phyloP scores from a whole-genome alignment of 92 coral and sea anemone species.

The Isaurus tuberculatus region DNA sequence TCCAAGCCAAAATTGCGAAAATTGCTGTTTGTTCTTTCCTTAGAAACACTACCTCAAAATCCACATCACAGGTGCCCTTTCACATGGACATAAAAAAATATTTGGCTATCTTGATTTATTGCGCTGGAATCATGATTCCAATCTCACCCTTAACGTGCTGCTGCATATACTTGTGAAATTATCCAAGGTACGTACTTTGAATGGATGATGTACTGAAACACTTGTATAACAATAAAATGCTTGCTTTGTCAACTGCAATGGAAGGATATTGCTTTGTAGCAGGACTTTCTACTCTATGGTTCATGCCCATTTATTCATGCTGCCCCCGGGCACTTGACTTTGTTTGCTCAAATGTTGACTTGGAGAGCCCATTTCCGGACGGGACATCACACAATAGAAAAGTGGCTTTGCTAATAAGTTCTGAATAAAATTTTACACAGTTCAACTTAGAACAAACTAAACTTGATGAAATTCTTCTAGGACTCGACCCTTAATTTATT shows the following conservation, averaged over 20 bases:
- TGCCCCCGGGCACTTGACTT: not conserved
- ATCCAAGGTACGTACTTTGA: not conserved
- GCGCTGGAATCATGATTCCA: slow-evolving; percentile 47
- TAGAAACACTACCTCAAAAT: slow-evolving; percentile 29
- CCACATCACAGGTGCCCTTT: slow-evolving; percentile 43
- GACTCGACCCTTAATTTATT: no score
- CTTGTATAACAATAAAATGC: not conserved
- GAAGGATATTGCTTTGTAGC: not conserved
- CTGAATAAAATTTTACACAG: no score
- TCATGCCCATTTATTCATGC: not conserved
- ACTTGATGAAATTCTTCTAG: no score
- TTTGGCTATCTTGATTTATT: slow-evolving; percentile 21
- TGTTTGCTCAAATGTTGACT: not conserved
- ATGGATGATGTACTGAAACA: slow-evolving; percentile 12
- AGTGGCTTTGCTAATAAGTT: not conserved
- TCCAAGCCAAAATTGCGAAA: not conserved
- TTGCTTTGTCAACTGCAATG: not conserved
- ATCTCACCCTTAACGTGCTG: slow-evolving; percentile 16
- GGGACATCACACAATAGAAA: not conserved
- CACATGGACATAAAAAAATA: slow-evolving; percentile 39
- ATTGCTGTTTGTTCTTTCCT: not conserved
- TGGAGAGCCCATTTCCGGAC: not conserved
- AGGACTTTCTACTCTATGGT: not conserved
- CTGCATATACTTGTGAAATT: slow-evolving; percentile 11
- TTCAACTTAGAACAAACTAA: no score